These are phyloP conservation scores for Drosophila mimica DNA, from an alignment of 2,888 invertebrate genomes.

Conservation along the genomic window DNA sequence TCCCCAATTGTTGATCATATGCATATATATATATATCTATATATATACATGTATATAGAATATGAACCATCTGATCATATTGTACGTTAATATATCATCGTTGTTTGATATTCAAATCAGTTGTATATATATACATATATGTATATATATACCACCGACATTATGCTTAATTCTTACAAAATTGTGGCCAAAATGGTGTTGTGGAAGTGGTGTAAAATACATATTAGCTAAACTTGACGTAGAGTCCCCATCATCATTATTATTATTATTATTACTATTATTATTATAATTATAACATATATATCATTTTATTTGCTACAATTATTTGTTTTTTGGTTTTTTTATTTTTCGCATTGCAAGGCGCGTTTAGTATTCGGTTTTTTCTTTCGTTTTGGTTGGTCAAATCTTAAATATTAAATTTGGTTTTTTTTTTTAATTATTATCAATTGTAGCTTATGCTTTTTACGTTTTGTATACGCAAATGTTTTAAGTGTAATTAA, in stretches of 20 bases:
- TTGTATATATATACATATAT: constrained; percentile 1
- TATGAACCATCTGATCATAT: constrained; percentile 20
- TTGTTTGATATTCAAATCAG: constrained; percentile 29
- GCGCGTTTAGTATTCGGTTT: constrained; percentile 40
- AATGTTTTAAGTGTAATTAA: constrained; percentile 35
- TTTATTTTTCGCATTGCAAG: constrained; percentile 35
- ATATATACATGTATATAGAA: background rate
- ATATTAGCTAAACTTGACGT: constrained; percentile 42
- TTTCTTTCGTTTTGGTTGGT: constrained; percentile 49
- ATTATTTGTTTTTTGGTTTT: constrained; percentile 5
- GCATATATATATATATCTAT: constrained; percentile 9
- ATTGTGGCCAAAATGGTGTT: constrained; percentile 39
- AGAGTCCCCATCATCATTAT: constrained; percentile 14
- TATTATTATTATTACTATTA: background rate
- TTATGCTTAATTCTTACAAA: constrained; percentile 38
- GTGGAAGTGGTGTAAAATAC: constrained; percentile 45
- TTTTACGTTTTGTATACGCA: constrained; percentile 45
- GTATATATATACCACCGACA: constrained; percentile 9
- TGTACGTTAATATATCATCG: constrained; percentile 44
- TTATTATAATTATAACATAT: constrained; percentile 6
- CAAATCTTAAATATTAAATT: constrained; percentile 63
- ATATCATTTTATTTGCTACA: constrained; percentile 16
- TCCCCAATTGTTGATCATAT: constrained; percentile 16
- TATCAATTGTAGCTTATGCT: constrained; percentile 48
- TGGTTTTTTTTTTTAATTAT: constrained; percentile 33